Percentiles rank a stretch among this genome's conserved stretches.
Evolutionary conservation across 2,888 invertebrate genomes (phyloP).

Genomic region (Tortricodes alternella): DNA sequence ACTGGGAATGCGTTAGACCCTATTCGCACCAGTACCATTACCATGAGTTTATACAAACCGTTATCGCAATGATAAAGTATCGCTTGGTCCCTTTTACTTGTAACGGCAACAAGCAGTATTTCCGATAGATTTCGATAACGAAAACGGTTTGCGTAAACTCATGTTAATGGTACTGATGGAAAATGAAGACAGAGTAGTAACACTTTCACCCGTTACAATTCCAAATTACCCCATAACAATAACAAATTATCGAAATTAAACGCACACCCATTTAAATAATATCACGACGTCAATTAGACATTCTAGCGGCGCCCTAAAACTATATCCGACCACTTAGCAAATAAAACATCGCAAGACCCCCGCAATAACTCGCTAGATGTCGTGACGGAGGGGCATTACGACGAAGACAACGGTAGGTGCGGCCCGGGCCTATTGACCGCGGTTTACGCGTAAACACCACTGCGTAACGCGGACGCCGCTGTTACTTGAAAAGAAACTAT

Average conservation of each 20-base stretch:
- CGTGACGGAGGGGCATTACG: constrained; percentile 75
- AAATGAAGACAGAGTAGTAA: no score
- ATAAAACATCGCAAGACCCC: constrained; percentile 62
- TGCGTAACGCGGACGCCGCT: constrained; percentile 46
- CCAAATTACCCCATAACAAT: constrained; percentile 21
- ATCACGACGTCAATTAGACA: constrained; percentile 70
- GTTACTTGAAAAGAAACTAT: constrained; percentile 9
- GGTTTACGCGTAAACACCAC: constrained; percentile 74
- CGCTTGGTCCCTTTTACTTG: no score
- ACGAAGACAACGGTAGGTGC: constrained; percentile 74
- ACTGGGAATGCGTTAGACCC: no score
- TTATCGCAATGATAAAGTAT: no score
- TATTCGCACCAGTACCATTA: no score
- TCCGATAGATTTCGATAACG: no score
- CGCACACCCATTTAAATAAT: constrained; percentile 58
- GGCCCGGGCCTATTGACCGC: constrained; percentile 76
- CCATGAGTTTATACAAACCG: no score
- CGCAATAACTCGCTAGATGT: constrained; percentile 71
- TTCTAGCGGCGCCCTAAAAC: constrained; percentile 52
- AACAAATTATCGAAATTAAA: constrained; percentile 23
- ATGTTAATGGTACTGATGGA: no score
- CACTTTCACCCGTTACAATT: constrained; percentile 1
- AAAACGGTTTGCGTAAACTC: no score
- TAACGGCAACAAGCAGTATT: no score
- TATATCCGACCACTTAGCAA: constrained; percentile 73